Conservation (phyloP, 1,140 invertebrate species). For the Magallana angulata region DNA sequence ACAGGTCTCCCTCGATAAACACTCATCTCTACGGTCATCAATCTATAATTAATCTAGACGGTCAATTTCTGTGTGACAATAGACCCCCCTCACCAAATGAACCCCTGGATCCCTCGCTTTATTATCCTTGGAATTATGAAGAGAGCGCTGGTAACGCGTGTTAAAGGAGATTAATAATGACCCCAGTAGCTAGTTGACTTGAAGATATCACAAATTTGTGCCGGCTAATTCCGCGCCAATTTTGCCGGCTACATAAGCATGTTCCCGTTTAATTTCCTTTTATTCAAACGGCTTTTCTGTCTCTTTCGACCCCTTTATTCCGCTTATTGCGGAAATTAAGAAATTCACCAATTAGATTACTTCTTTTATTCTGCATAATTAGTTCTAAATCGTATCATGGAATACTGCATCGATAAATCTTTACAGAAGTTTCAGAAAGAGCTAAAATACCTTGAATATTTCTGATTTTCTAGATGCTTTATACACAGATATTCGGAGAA, state of each 20-base stretch:
- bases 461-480: too few relatives aligned
- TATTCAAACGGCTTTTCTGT: slow-evolving; percentile 57
- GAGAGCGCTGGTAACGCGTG: slow-evolving; percentile 38
- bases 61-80: slow-evolving; percentile 27
- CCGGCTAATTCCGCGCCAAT: slow-evolving; percentile 67
- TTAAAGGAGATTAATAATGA: slow-evolving; percentile 57
- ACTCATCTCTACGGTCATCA: not conserved
- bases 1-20: not conserved
- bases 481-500: too few relatives aligned
- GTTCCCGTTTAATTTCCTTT: slow-evolving; percentile 68
- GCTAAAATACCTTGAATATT: too few relatives aligned
- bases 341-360: slow-evolving; percentile 64
- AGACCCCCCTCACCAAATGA: not conserved
- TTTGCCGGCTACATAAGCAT: slow-evolving; percentile 62
- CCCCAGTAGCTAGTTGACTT: slow-evolving; percentile 21
- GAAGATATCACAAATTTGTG: slow-evolving; percentile 58
- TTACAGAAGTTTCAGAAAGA: not conserved
- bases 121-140: slow-evolving; percentile 11
- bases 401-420: not conserved
- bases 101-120: slow-evolving; percentile 21
- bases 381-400: slow-evolving; percentile 49
- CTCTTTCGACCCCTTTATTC: slow-evolving; percentile 56
- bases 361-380: slow-evolving; percentile 56
- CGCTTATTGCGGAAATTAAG: slow-evolving; percentile 68
- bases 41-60: slow-evolving; percentile 28